Percentiles rank a stretch among this genome's conserved stretches.
Evolutionary conservation across 2,888 invertebrate species (phyloP).

Genomic region (Tolmerus cingulatus): DNA sequence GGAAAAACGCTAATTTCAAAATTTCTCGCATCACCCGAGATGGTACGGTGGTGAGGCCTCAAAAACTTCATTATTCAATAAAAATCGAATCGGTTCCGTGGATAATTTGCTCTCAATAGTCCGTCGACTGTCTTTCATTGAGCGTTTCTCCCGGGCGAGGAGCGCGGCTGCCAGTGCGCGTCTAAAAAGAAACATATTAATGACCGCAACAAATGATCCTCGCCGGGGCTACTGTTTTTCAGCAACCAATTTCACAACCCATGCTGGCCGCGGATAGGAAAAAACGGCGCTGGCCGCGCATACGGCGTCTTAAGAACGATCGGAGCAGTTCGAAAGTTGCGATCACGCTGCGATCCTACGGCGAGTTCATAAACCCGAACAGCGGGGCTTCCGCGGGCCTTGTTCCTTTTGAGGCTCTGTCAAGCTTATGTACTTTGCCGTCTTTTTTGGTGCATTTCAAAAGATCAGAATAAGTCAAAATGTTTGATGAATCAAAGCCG

Average conservation of each 20-base stretch:
- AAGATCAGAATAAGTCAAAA: constrained; percentile 40
- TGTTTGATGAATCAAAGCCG: constrained; percentile 38
- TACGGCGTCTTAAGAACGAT: constrained; percentile 23
- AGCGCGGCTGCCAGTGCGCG: neutral
- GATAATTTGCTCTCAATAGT: constrained; percentile 43
- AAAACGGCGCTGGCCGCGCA: neutral
- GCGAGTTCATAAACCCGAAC: constrained; percentile 44
- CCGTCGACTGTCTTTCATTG: constrained; percentile 20
- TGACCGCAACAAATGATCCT: constrained; percentile 49
- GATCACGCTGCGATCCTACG: constrained; percentile 46
- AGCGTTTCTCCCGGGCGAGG: neutral
- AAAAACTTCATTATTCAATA: constrained; percentile 37
- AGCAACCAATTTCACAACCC: constrained; percentile 41
- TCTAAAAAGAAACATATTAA: constrained; percentile 45
- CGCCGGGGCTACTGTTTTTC: constrained; percentile 49
- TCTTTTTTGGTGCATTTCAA: constrained; percentile 35
- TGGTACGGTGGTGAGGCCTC: neutral
- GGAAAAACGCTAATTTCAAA: constrained; percentile 20
- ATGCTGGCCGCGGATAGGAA: neutral
- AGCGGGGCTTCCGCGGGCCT: constrained; percentile 38
- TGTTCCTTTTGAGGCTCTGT: constrained; percentile 41
- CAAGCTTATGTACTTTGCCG: constrained; percentile 29
- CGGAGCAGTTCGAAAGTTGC: constrained; percentile 36
- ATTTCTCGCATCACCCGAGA: neutral
- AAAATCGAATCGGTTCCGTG: constrained; percentile 47